Conservation (phyloP, 1,140 invertebrate genomes). For the Helicoverpa zea region DNA sequence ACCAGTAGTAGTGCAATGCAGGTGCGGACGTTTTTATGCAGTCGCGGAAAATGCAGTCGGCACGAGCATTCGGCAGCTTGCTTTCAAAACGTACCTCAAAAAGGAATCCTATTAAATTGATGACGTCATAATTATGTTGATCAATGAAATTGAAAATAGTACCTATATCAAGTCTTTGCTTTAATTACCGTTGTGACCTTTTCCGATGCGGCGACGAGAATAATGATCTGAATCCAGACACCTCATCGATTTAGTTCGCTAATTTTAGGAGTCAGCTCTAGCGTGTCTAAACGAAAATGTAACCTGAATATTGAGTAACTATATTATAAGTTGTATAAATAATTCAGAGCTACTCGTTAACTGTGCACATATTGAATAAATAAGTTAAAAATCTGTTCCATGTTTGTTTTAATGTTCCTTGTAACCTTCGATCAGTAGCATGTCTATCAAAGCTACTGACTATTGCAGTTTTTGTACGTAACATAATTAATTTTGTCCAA, state of each 20-base stretch:
- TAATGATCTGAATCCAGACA: constrained; percentile 7
- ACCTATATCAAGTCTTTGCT: neutral
- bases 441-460: too few relatives aligned
- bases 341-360: constrained; percentile 68
- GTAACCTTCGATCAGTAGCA: too few relatives aligned
- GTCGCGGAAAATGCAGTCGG: too few relatives aligned
- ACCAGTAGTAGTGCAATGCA: too few relatives aligned
- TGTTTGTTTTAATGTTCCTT: constrained; percentile 32
- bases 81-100: too few relatives aligned
- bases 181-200: constrained; percentile 31
- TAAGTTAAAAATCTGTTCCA: constrained; percentile 53
- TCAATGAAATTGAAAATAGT: too few relatives aligned
- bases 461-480: too few relatives aligned
- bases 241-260: constrained; percentile 41
- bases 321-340: constrained; percentile 63
- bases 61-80: too few relatives aligned
- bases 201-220: constrained; percentile 23
- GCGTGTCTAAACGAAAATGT: constrained; percentile 40
- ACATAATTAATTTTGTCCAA: too few relatives aligned
- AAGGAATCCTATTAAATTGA: too few relatives aligned
- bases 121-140: too few relatives aligned
- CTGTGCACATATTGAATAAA: constrained; percentile 71
- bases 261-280: constrained; percentile 39
- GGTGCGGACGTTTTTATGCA: too few relatives aligned
- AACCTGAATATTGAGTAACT: constrained; percentile 55